A percentile compares a stretch with the other conserved stretches of the same genome.
Evolutionary conservation across 2,113 vertebrate genomes (phyloP).

Genomic region (Tyrannus savana): DNA sequence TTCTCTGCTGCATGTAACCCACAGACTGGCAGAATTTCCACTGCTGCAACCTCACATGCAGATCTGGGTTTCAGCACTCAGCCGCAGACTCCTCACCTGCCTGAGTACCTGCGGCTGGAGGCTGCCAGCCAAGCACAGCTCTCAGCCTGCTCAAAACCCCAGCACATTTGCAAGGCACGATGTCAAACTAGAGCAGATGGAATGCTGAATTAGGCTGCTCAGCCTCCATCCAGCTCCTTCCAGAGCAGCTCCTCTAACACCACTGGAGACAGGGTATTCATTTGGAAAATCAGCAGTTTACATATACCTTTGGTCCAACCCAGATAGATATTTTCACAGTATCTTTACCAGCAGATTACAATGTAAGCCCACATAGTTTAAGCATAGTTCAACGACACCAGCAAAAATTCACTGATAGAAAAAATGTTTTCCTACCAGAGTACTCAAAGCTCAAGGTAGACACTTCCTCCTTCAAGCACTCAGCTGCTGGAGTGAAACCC

Average conservation of each 20-base stretch:
- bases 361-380: neutral
- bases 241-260: neutral
- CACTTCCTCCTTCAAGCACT: neutral
- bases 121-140: neutral
- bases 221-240: neutral
- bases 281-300: neutral
- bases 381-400: neutral
- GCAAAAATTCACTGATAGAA: neutral
- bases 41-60: neutral
- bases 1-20: neutral
- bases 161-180: neutral
- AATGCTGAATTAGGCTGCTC: neutral
- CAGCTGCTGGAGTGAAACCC: accelerated
- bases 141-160: neutral
- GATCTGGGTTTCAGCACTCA: neutral
- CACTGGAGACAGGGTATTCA: neutral
- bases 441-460: neutral
- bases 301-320: neutral
- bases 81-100: neutral
- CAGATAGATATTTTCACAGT: neutral
- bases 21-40: neutral
- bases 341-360: neutral
- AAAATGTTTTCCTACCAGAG: neutral
- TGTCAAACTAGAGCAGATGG: neutral
- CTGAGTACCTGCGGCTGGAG: neutral